phyloP scores from a whole-genome alignment of 2,113 vertebrate species.

The Peucedramus taeniatus region DNA sequence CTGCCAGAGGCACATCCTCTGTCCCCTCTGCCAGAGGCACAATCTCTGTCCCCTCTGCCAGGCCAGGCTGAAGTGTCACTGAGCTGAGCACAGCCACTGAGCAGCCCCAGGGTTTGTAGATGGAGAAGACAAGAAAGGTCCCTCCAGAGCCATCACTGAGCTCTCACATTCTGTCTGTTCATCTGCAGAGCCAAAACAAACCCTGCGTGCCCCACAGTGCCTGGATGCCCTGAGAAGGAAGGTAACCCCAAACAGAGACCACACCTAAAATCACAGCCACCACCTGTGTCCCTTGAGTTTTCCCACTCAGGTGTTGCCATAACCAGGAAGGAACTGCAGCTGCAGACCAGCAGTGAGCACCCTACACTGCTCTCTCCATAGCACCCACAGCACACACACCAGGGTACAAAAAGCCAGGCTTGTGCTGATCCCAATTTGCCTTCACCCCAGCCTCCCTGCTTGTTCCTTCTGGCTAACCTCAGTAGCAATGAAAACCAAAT shows the following conservation, averaged over 20 bases:
- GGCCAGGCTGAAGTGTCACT: neutral
- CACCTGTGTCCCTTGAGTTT: neutral
- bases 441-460: neutral
- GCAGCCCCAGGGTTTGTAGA: neutral
- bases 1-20: neutral
- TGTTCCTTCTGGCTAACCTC: neutral
- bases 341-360: neutral
- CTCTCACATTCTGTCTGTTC: neutral
- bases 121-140: neutral
- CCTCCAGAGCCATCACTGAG: neutral
- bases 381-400: fast-evolving
- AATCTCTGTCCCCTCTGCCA: neutral
- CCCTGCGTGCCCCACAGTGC: fast-evolving
- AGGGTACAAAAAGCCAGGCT: neutral
- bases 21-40: neutral
- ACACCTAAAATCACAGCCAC: neutral
- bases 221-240: neutral
- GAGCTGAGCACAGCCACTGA: neutral
- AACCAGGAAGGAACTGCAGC: neutral
- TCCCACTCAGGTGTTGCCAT: neutral
- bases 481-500: neutral
- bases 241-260: neutral
- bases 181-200: neutral
- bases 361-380: fast-evolving
- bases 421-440: neutral